Conservation (phyloP, 2,888 invertebrate species). For the Dione vanillae region DNA sequence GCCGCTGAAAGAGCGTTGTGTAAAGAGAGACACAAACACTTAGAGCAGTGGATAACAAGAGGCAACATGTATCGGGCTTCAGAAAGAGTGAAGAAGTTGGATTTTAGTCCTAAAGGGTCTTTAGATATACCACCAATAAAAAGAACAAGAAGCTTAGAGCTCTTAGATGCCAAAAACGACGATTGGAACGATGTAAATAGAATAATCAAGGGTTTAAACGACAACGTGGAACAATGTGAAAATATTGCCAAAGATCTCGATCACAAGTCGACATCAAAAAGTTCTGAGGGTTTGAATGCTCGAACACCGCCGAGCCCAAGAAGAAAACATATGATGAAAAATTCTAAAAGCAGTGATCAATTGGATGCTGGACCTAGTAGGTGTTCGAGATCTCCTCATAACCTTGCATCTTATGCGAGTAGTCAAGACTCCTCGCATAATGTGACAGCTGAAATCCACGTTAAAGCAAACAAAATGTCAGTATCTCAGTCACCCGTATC, state of each 20-base stretch:
- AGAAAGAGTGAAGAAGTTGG: slow-evolving; percentile 75
- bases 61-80: slow-evolving; percentile 85
- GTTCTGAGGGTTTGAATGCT: slow-evolving; percentile 77
- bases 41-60: slow-evolving; percentile 88
- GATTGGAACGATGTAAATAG: slow-evolving; percentile 75
- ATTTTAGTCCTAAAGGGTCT: slow-evolving; percentile 80
- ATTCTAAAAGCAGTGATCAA: slow-evolving; percentile 75
- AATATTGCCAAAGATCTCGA: slow-evolving; percentile 74
- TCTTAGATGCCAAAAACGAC: slow-evolving; percentile 82
- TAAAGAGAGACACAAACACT: slow-evolving; percentile 86
- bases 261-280: slow-evolving; percentile 77
- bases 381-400: slow-evolving; percentile 62
- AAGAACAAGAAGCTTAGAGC: slow-evolving; percentile 89
- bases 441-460: slow-evolving; percentile 78
- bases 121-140: slow-evolving; percentile 84
- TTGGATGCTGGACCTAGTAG: slow-evolving; percentile 72
- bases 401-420: slow-evolving; percentile 51
- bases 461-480: slow-evolving; percentile 71
- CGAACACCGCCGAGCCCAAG: slow-evolving; percentile 66
- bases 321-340: slow-evolving; percentile 65
- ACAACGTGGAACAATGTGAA: slow-evolving; percentile 68
- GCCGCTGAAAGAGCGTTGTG: slow-evolving; percentile 86
- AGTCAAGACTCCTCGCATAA: slow-evolving; percentile 63
- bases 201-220: slow-evolving; percentile 71
- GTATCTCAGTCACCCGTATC: slow-evolving; percentile 74